Base-by-base conservation (phyloP, 2,113 vertebrate species). In the Scortum barcoo region DNA sequence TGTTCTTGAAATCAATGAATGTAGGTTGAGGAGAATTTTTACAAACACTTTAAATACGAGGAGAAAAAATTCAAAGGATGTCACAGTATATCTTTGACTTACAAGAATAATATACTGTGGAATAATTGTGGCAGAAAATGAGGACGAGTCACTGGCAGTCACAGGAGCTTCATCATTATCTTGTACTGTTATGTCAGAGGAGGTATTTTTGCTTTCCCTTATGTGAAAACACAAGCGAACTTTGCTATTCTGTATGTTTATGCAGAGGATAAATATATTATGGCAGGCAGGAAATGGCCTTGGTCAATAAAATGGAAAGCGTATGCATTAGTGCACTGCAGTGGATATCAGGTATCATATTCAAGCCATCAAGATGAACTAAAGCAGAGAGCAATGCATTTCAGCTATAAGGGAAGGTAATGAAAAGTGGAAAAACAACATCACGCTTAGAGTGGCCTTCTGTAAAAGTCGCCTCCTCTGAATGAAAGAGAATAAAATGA, bases 291-390 rank as follows among this genome's bases (percentile, higher is more conserved):
- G 88, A 93, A 88, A 92, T 85, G 69, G 73, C 70, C 22, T 40
- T 77, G 73, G 61, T 90, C 92, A 82, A 93, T 92, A 91, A 89
- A 88, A 77, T 44, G 69, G 30, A 90, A 48, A 82, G 78, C 22
- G 69, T 78, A 89, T 81, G 83, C 89, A 92, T 92, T 91, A 91
- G 86, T 70, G 71, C 63, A 74, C 38, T 81, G 57, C 61, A 83
- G 69, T 30, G 33, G 53, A 85, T 90, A 93, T 93, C 90, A 91
- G 72, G 78, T 93, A 75, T 88, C 90, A 87, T 69, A 82, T 66
- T 24, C n/a, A 75, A 62, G 60, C 85, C 77, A 89, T 88, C 75
- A 84, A 57, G 65, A 71, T 38, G 26, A 53, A 51, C 79, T 36
- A 22, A 68, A 74, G 70, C 65, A 84, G 24, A 90, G 48, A 72